phyloP scores from a whole-genome alignment of 2,888 invertebrate species.

The Ganaspis brasiliensis region DNA sequence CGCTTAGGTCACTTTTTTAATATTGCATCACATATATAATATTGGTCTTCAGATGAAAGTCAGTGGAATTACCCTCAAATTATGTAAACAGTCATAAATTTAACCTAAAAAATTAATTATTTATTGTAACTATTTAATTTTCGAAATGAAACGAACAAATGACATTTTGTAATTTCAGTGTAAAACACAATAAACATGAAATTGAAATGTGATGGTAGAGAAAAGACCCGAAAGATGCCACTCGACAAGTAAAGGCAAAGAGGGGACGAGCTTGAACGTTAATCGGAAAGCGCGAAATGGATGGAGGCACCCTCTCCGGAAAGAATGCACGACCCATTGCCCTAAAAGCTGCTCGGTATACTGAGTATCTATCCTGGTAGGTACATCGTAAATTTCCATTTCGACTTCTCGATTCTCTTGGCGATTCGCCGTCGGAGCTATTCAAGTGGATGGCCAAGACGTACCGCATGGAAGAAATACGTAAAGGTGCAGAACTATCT shows the following conservation, averaged over 20 bases:
- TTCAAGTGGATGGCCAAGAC: constrained; percentile 54
- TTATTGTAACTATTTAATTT: too few species aligned
- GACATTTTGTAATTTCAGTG: background rate
- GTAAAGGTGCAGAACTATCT: constrained; percentile 49
- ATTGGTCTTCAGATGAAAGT: too few species aligned
- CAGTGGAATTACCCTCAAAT: too few species aligned
- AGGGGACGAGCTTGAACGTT: constrained; percentile 51
- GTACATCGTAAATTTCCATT: constrained; percentile 71
- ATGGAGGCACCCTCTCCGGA: constrained; percentile 58
- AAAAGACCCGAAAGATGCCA: background rate
- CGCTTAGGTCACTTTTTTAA: too few species aligned
- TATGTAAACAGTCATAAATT: too few species aligned
- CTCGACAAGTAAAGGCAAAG: background rate
- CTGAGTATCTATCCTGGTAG: constrained; percentile 65
- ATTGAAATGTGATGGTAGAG: background rate
- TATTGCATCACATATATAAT: too few species aligned
- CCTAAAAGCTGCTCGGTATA: constrained; percentile 65
- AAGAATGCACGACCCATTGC: constrained; percentile 63
- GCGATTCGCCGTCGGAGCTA: constrained; percentile 66
- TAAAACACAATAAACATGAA: too few species aligned
- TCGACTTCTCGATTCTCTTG: constrained; percentile 66
- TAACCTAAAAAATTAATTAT: too few species aligned
- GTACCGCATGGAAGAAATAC: constrained; percentile 62
- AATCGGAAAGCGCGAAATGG: constrained; percentile 64
- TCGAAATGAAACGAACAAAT: too few species aligned